A percentile compares a stretch with the other conserved stretches of the same genome.
Evolutionary conservation across 2,797 vertebrate species (phyloP).

Genomic region (Sebastes kiyomatsui): DNA sequence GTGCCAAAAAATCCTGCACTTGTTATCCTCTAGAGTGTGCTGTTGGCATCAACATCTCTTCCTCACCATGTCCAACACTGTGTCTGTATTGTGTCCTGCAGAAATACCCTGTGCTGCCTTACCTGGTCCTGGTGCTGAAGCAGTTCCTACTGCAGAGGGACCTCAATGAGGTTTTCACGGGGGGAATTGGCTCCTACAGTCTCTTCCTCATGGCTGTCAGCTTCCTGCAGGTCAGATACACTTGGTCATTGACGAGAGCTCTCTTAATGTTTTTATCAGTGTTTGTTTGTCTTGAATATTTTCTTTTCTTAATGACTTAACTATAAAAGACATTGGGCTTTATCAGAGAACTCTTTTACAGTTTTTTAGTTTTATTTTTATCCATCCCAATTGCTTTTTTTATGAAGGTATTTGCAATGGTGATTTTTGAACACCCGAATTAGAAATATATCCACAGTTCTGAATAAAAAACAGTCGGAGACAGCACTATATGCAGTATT

Average conservation of each 20-base stretch:
- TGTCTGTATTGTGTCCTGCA: conserved; percentile 60
- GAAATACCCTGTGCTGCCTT: conserved; percentile 97
- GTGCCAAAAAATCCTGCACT: not conserved
- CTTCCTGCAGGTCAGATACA: conserved; percentile 91
- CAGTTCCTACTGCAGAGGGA: conserved; percentile 98
- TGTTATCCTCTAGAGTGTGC: conserved; percentile 1
- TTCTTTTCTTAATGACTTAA: not conserved
- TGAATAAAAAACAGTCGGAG: not conserved
- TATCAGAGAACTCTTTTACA: not conserved
- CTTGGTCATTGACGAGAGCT: not conserved
- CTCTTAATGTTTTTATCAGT: not conserved
- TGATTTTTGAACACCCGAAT: not conserved
- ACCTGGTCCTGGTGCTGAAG: conserved; percentile 97
- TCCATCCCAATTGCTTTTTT: not conserved
- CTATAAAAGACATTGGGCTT: not conserved
- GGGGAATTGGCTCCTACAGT: conserved; percentile 98
- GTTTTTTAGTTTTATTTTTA: not conserved
- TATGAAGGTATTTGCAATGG: not conserved
- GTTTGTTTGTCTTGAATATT: not conserved
- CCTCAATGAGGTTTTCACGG: conserved; percentile 98
- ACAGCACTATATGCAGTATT: not conserved
- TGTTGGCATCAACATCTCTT: not conserved
- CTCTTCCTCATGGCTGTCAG: conserved; percentile 99
- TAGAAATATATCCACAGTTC: not conserved
- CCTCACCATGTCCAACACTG: not conserved